Percentiles rank a stretch among this genome's conserved stretches.
Evolutionary conservation across 2,797 vertebrate species (phyloP).

Genomic region (Poecilia gillii): DNA sequence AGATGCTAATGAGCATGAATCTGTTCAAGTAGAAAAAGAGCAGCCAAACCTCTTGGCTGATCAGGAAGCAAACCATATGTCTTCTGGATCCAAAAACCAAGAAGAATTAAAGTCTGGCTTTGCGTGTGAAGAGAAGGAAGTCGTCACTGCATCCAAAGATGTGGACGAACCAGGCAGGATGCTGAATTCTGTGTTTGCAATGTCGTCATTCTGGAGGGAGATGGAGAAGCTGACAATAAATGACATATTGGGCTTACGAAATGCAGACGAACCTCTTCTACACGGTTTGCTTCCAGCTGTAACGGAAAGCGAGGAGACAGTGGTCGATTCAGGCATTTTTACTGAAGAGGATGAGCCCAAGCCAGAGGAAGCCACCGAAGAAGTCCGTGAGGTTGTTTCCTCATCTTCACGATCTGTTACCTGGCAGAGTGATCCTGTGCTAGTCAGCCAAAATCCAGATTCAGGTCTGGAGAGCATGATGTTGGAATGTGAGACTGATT

Average conservation of each 20-base stretch:
- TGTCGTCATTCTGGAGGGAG: conserved; percentile 85
- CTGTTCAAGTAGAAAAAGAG: conserved; percentile 14
- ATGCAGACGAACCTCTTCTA: conserved; percentile 40
- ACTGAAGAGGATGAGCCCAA: conserved; percentile 57
- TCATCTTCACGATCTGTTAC: conserved; percentile 27
- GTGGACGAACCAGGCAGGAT: conserved; percentile 18
- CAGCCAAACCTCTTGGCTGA: neutral
- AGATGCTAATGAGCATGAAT: conserved; percentile 26
- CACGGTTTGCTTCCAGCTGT: conserved; percentile 45
- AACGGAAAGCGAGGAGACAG: conserved; percentile 49
- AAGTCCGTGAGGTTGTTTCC: conserved; percentile 22
- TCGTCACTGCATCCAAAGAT: conserved; percentile 12
- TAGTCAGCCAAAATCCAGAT: conserved; percentile 13
- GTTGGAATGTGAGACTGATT: conserved; percentile 39
- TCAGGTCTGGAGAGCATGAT: conserved; percentile 40
- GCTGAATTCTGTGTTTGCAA: conserved; percentile 70
- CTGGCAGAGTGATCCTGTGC: conserved; percentile 66
- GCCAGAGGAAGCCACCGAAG: conserved; percentile 29
- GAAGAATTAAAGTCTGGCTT: conserved; percentile 27
- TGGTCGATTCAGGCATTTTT: conserved; percentile 68
- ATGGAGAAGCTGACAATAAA: conserved; percentile 87
- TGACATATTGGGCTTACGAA: conserved; percentile 79
- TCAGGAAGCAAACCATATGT: neutral
- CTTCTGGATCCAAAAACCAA: conserved; percentile 25
- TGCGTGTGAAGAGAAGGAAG: conserved; percentile 7